Evolutionary conservation across 2,797 vertebrate species (phyloP).

Genomic region (Denticeps clupeoides): DNA sequence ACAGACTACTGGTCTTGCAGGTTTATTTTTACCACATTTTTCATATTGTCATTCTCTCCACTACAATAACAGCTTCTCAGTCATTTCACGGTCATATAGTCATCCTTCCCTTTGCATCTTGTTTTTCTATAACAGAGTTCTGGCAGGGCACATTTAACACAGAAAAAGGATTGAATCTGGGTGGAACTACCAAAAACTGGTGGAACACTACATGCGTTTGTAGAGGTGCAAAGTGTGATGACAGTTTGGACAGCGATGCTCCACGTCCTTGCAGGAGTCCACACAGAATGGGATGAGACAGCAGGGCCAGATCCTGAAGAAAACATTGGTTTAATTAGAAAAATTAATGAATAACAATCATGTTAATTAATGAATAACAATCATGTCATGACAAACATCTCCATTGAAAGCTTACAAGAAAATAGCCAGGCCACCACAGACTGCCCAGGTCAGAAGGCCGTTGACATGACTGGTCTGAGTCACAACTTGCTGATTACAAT

Average conservation of each 20-base stretch:
- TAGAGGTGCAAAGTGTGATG: not conserved
- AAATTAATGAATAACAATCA: too few relatives aligned
- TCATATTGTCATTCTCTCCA: too few relatives aligned
- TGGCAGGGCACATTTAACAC: too few relatives aligned
- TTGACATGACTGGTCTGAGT: conserved; percentile 34
- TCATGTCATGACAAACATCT: not conserved
- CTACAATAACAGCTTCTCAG: too few relatives aligned
- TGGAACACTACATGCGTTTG: conserved; percentile 23
- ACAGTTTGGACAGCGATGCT: conserved; percentile 17
- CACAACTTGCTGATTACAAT: conserved; percentile 50
- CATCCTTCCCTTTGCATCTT: too few relatives aligned
- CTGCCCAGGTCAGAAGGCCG: conserved; percentile 48
- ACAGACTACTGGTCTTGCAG: too few relatives aligned
- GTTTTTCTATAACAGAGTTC: too few relatives aligned
- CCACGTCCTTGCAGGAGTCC: conserved; percentile 13
- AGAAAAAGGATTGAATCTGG: too few relatives aligned
- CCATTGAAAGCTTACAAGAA: conserved; percentile 31
- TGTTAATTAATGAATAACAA: not conserved
- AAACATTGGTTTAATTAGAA: not conserved
- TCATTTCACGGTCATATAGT: too few relatives aligned
- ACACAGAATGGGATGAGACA: conserved; percentile 21
- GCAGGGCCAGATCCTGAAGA: conserved; percentile 18
- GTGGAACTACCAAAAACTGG: too few relatives aligned
- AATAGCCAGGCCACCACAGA: conserved; percentile 21
- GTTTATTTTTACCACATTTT: too few relatives aligned